phyloP scores from a whole-genome alignment of 2,888 invertebrate genomes.

The Andrena camellia region DNA sequence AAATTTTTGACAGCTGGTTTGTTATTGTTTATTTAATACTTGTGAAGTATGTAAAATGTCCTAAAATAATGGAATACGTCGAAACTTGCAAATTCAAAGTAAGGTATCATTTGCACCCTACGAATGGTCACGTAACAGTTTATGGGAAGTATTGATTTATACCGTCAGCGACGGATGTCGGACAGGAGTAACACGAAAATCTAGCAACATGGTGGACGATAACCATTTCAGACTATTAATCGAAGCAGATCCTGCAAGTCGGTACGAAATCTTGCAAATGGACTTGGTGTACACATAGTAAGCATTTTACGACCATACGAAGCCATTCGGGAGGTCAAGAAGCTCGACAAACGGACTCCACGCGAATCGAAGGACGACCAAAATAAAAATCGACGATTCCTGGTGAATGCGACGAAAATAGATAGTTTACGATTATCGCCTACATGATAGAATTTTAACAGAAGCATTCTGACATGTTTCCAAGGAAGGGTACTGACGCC shows the following conservation, averaged over 20 bases:
- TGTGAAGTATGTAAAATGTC: too few relatives aligned
- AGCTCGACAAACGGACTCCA: conserved; percentile 5
- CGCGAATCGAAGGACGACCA: neutral
- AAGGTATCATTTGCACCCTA: too few relatives aligned
- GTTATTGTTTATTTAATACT: too few relatives aligned
- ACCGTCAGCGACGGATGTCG: neutral
- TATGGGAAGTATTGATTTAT: conserved; percentile 1
- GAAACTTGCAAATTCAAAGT: too few relatives aligned
- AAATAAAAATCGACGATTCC: conserved; percentile 8
- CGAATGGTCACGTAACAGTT: too few relatives aligned
- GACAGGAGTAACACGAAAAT: neutral
- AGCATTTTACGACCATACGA: neutral
- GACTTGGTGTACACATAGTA: neutral
- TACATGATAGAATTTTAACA: conserved; percentile 3
- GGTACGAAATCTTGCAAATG: neutral
- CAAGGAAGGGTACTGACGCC: neutral
- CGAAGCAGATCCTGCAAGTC: neutral
- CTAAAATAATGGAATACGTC: too few relatives aligned
- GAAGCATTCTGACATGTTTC: conserved; percentile 1
- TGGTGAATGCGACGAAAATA: conserved; percentile 16
- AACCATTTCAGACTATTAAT: conserved; percentile 5
- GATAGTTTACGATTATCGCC: conserved; percentile 20
- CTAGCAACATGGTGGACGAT: neutral
- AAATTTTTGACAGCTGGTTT: too few relatives aligned
- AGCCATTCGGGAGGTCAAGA: conserved; percentile 6